These are phyloP conservation scores for Drosophila mauritiana DNA, from an alignment of 1,140 invertebrate genomes.

Conservation along the genomic window DNA sequence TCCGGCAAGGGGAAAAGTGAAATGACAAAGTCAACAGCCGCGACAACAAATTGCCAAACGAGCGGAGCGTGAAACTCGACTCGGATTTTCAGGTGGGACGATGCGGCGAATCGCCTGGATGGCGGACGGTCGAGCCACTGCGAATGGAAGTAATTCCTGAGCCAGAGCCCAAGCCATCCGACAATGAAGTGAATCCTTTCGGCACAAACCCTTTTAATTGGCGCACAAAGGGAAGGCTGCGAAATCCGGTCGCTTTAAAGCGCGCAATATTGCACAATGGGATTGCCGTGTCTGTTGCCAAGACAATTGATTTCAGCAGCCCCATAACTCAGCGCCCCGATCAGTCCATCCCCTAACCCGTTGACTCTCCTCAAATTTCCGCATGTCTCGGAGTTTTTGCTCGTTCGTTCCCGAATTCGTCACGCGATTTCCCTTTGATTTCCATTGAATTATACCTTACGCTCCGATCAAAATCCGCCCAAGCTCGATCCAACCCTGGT, in stretches of 20 bases:
- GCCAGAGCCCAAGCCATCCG: background rate
- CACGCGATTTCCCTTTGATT: conserved; percentile 59
- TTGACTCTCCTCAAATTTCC: background rate
- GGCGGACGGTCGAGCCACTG: conserved; percentile 11
- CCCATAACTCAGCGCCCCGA: conserved; percentile 26
- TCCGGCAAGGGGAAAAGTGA: conserved; percentile 28
- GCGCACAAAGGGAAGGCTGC: conserved; percentile 53
- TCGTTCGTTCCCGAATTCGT: conserved; percentile 39
- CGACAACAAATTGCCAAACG: conserved; percentile 71
- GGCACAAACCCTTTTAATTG: conserved; percentile 65
- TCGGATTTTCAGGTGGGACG: conserved; percentile 57
- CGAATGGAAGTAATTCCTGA: conserved; percentile 17
- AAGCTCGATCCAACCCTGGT: conserved; percentile 20
- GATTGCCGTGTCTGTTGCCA: conserved; percentile 60
- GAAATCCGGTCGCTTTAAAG: conserved; percentile 44
- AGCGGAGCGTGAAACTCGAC: conserved; percentile 69
- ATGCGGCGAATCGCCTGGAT: conserved; percentile 10
- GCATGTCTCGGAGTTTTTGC: conserved; percentile 2
- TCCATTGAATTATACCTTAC: conserved; percentile 62
- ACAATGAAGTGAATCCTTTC: conserved; percentile 37
- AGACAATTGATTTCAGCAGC: conserved; percentile 69
- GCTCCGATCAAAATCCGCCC: conserved; percentile 6
- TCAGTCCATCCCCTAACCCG: conserved; percentile 13
- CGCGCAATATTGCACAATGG: conserved; percentile 45
- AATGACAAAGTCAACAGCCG: conserved; percentile 68